Evolutionary conservation across 1,140 invertebrate genomes (phyloP).

Genomic region (Bombus terrestris): DNA sequence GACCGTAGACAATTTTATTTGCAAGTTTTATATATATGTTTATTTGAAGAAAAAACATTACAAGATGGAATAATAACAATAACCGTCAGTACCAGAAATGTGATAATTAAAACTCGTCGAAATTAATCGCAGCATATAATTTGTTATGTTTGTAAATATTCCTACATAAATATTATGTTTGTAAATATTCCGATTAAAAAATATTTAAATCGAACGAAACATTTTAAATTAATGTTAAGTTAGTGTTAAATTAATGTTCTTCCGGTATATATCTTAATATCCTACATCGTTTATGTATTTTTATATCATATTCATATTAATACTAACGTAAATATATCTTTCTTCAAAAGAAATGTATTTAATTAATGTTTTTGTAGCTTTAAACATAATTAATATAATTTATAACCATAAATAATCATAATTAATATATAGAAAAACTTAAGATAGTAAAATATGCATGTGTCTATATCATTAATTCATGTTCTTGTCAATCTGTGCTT

Average conservation of each 20-base stretch:
- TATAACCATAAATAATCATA: neutral
- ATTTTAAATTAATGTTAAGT: neutral
- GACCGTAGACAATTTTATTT: neutral
- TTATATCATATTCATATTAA: neutral
- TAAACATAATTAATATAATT: neutral
- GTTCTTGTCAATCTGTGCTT: neutral
- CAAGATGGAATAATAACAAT: neutral
- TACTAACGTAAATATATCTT: neutral
- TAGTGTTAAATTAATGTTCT: neutral
- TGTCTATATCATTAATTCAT: neutral
- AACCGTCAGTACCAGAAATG: neutral
- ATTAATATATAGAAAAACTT: neutral
- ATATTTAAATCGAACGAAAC: neutral
- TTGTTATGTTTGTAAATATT: neutral
- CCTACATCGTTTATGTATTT: neutral
- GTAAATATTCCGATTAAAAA: neutral
- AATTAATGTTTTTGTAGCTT: neutral
- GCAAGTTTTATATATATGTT: neutral
- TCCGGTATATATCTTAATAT: neutral
- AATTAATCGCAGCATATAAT: neutral
- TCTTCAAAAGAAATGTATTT: neutral
- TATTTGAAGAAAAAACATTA: neutral
- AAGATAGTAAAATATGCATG: neutral
- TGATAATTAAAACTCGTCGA: too few relatives aligned
- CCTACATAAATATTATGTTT: neutral